These are phyloP conservation scores for Ooceraea biroi DNA, from an alignment of 1,140 invertebrate genomes.

Conservation along the genomic window DNA sequence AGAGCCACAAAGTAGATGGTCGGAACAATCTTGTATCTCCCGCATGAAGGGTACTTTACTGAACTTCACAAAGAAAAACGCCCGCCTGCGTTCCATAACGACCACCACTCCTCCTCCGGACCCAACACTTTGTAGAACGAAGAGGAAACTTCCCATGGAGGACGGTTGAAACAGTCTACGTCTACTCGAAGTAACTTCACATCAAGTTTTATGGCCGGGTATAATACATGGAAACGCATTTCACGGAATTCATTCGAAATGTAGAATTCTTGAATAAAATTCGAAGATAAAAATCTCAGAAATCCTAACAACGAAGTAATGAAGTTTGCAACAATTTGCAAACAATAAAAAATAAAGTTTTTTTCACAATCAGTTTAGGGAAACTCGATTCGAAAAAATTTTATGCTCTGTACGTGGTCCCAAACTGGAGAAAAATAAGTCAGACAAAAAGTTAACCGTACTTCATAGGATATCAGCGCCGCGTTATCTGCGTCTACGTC, in stretches of 20 bases:
- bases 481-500: not conserved
- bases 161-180: not conserved
- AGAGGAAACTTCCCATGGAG: conserved; percentile 57
- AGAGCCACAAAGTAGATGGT: conserved; percentile 45
- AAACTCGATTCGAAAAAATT: not conserved
- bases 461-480: not conserved
- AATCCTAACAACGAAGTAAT: not conserved
- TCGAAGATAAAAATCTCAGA: not conserved
- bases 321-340: not conserved
- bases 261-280: not conserved
- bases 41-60: conserved; percentile 46
- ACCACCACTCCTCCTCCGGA: not conserved
- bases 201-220: not conserved
- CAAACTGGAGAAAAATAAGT: not conserved
- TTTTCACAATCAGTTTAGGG: not conserved
- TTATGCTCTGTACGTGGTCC: too few species aligned
- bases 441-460: too few species aligned
- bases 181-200: not conserved
- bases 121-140: conserved; percentile 43
- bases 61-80: conserved; percentile 24
- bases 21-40: conserved; percentile 46
- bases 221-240: not conserved
- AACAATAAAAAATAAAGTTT: not conserved
- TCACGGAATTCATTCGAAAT: conserved; percentile 16
- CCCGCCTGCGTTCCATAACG: conserved; percentile 17